phyloP scores from a whole-genome alignment of 37 sponge, comb jelly and placozoan genomes.

The Tethya wilhelma region DNA sequence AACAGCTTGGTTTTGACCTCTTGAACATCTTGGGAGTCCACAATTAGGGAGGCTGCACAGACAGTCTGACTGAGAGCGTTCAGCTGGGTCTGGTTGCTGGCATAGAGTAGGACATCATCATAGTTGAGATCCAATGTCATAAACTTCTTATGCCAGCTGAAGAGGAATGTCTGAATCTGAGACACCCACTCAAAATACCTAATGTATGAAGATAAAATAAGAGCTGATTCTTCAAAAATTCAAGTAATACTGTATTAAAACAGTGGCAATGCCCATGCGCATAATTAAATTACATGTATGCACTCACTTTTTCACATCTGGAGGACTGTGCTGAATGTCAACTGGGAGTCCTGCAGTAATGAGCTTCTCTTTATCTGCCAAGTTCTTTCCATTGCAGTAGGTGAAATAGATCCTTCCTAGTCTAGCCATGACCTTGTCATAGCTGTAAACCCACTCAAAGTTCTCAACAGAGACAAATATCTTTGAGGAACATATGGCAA shows the following conservation, averaged over 20 bases:
- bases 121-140: constrained; percentile 16
- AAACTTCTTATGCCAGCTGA: constrained; percentile 36
- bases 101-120: constrained; percentile 58
- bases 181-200: constrained; percentile 63
- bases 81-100: constrained; percentile 1
- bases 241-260: background rate
- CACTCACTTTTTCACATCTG: constrained; percentile 14
- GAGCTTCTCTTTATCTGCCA: constrained; percentile 3
- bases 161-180: constrained; percentile 27
- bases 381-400: constrained; percentile 8
- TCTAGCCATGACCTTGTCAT: background rate
- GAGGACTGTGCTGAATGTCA: constrained; percentile 16
- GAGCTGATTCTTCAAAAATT: background rate
- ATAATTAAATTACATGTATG: too few relatives aligned
- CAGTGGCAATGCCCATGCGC: too few relatives aligned
- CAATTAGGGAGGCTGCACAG: background rate
- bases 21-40: background rate
- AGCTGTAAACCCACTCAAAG: constrained; percentile 13
- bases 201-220: background rate
- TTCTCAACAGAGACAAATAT: constrained; percentile 3
- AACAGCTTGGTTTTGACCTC: constrained; percentile 1
- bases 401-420: constrained; percentile 16
- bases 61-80: constrained; percentile 18
- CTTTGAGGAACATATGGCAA: constrained; percentile 37
- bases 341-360: constrained; percentile 6